Conservation (phyloP, 2,888 invertebrate species). For the Carterocephalus palaemon region DNA sequence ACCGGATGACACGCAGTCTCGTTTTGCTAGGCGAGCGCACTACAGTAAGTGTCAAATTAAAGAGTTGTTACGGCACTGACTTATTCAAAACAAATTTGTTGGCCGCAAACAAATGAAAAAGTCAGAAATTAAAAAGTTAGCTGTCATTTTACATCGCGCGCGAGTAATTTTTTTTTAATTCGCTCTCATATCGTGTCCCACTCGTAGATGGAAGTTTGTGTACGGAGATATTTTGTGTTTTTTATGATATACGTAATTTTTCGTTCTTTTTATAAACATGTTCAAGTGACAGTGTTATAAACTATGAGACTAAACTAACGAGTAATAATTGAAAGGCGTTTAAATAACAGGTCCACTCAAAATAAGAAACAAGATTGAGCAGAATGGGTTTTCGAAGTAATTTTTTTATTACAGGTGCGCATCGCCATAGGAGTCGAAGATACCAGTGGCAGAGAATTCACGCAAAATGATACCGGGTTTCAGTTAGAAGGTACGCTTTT, state of each 20-base stretch:
- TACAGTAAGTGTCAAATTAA: slow-evolving; percentile 59
- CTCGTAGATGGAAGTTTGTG: too few relatives aligned
- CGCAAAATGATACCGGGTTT: slow-evolving; percentile 35
- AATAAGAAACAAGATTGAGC: not conserved
- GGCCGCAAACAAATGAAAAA: slow-evolving; percentile 9
- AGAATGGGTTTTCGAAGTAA: not conserved
- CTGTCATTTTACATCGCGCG: slow-evolving; percentile 4
- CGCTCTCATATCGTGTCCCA: too few relatives aligned
- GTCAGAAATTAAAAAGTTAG: slow-evolving; percentile 1
- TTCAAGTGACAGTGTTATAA: too few relatives aligned
- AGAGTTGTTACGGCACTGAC: slow-evolving; percentile 23
- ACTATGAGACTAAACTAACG: too few relatives aligned
- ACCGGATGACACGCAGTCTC: slow-evolving; percentile 57
- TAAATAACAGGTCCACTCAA: too few relatives aligned
- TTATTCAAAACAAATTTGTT: slow-evolving; percentile 4
- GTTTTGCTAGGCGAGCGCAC: slow-evolving; percentile 70
- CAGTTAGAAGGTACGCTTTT: slow-evolving; percentile 22
- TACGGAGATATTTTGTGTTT: too few relatives aligned
- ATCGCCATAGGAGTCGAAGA: slow-evolving; percentile 15
- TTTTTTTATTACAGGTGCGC: slow-evolving; percentile 11
- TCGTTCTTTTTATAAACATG: too few relatives aligned
- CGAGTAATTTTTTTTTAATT: slow-evolving; percentile 9
- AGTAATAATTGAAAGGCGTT: too few relatives aligned
- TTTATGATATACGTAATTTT: too few relatives aligned
- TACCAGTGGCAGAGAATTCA: slow-evolving; percentile 5